Evolutionary conservation across 2,797 vertebrate species (phyloP).

Genomic region (Dendrocincla tyrannina): DNA sequence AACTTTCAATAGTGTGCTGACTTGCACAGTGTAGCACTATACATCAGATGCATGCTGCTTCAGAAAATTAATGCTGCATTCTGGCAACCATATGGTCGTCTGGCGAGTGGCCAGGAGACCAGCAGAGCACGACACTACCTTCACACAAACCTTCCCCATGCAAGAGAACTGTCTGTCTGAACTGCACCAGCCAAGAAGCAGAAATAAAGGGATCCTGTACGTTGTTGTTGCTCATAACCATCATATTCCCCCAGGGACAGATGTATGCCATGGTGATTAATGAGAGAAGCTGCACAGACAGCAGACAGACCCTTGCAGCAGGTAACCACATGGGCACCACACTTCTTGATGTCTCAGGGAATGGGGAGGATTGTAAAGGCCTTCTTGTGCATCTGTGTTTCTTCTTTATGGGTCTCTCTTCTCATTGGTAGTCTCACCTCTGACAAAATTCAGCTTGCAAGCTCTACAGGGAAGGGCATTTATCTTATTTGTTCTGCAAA

Average conservation of each 20-base stretch:
- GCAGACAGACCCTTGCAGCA: neutral
- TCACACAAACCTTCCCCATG: neutral
- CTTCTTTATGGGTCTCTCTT: neutral
- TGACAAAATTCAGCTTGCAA: neutral
- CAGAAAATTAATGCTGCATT: slow-evolving; percentile 28
- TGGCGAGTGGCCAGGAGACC: neutral
- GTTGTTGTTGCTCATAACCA: neutral
- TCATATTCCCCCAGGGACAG: neutral
- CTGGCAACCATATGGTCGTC: slow-evolving; percentile 31
- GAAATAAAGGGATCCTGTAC: neutral
- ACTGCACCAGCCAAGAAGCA: neutral
- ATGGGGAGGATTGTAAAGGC: neutral
- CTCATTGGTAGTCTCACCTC: neutral
- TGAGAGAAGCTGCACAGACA: neutral
- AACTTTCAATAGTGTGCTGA: neutral
- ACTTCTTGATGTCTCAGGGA: neutral
- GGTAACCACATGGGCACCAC: neutral
- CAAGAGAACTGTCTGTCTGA: neutral
- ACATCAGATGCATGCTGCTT: neutral
- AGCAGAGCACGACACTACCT: neutral
- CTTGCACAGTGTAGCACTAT: neutral
- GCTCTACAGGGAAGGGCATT: neutral
- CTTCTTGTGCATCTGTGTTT: neutral
- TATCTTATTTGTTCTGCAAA: slow-evolving; percentile 32
- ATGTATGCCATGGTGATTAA: neutral